phyloP scores from a whole-genome alignment of 2,113 vertebrate genomes.

The Odocoileus virginianus region DNA sequence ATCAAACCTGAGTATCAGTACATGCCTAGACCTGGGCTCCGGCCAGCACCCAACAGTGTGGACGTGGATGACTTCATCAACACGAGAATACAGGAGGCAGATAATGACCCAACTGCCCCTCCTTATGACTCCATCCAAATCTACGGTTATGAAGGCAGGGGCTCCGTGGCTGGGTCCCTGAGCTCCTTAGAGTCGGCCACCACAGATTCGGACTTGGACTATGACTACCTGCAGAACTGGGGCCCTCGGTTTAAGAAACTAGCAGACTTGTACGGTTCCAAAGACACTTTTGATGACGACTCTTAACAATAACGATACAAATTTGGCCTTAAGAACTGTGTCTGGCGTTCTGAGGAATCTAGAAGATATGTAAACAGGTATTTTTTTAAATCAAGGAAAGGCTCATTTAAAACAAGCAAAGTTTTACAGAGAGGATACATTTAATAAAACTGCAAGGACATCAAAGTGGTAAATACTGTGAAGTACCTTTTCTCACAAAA shows the following conservation, averaged over 20 bases:
- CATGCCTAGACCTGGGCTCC: slow-evolving; percentile 87
- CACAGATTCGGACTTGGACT: slow-evolving; percentile 98
- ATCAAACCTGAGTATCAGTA: slow-evolving; percentile 97
- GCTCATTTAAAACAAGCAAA: slow-evolving; percentile 79
- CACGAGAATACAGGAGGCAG: slow-evolving; percentile 93
- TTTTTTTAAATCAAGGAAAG: slow-evolving; percentile 85
- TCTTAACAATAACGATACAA: slow-evolving; percentile 91
- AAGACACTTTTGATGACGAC: slow-evolving; percentile 94
- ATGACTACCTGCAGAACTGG: slow-evolving; percentile 99
- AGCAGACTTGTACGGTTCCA: slow-evolving; percentile 98
- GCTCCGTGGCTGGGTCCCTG: slow-evolving; percentile 94
- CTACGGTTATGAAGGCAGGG: slow-evolving; percentile 97
- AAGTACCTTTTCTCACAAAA: slow-evolving; percentile 82
- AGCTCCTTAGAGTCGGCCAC: slow-evolving; percentile 97
- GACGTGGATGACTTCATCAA: slow-evolving; percentile 99
- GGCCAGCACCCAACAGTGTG: slow-evolving; percentile 89
- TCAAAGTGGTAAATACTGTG: slow-evolving; percentile 86
- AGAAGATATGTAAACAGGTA: slow-evolving; percentile 88
- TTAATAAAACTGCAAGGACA: slow-evolving; percentile 77
- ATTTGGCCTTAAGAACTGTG: slow-evolving; percentile 90
- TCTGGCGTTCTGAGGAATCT: slow-evolving; percentile 82
- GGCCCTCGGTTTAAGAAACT: slow-evolving; percentile 99
- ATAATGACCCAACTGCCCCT: slow-evolving; percentile 94
- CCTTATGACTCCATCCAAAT: slow-evolving; percentile 99
- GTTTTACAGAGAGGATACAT: slow-evolving; percentile 81